Conservation (phyloP, 2,888 invertebrate species). For the Diarsia rubi region DNA sequence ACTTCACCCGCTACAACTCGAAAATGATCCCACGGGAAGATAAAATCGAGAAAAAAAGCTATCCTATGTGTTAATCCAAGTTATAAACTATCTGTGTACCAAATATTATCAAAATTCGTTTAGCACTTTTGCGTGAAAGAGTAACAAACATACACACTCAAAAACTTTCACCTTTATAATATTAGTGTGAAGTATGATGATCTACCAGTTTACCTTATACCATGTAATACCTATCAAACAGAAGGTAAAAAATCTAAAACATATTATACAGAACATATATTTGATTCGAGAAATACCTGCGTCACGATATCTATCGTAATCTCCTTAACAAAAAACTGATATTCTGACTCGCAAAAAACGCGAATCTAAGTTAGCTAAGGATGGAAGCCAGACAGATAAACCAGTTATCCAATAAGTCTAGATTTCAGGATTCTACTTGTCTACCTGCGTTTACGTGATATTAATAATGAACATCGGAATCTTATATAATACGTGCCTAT, state of each 20-base stretch:
- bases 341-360: conserved; percentile 41
- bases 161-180: too few species aligned
- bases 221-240: not conserved
- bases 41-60: too few species aligned
- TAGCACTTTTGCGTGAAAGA: too few species aligned
- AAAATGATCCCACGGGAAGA: too few species aligned
- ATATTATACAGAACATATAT: not conserved
- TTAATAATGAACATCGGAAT: conserved; percentile 19
- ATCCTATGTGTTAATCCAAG: too few species aligned
- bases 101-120: too few species aligned
- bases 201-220: not conserved
- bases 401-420: conserved; percentile 43
- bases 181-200: too few species aligned
- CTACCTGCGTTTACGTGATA: conserved; percentile 30
- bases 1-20: too few species aligned
- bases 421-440: conserved; percentile 31
- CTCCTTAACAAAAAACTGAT: conserved; percentile 30
- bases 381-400: conserved; percentile 50
- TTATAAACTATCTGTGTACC: too few species aligned
- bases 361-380: conserved; percentile 45
- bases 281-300: not conserved
- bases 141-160: too few species aligned
- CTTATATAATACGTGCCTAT: too few species aligned
- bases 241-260: not conserved
- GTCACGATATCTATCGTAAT: not conserved